Evolutionary conservation across 2,113 vertebrate genomes (phyloP).

Genomic region (Lamprotornis superbus): DNA sequence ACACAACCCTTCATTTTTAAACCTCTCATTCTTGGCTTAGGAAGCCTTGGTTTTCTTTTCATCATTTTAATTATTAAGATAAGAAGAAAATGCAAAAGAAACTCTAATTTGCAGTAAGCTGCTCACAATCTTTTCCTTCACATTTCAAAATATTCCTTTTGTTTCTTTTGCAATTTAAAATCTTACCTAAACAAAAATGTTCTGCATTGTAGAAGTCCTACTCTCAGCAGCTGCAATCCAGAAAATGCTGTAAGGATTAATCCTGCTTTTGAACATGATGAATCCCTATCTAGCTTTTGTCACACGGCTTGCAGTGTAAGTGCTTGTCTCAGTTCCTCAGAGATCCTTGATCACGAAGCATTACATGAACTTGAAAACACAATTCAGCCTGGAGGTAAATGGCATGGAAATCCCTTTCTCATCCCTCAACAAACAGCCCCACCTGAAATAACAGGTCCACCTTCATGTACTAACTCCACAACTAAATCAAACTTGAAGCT

Average conservation of each 20-base stretch:
- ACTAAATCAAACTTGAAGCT: not conserved
- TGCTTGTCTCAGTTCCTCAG: slow-evolving; percentile 69
- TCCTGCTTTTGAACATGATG: slow-evolving; percentile 80
- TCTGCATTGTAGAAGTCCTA: slow-evolving; percentile 76
- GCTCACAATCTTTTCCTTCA: not conserved
- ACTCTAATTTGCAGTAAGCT: slow-evolving; percentile 81
- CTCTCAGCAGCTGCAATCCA: slow-evolving; percentile 72
- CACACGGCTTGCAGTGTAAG: slow-evolving; percentile 70
- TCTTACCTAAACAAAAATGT: slow-evolving; percentile 61
- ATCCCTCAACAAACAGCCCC: not conserved
- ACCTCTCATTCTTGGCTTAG: slow-evolving; percentile 73
- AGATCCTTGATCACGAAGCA: slow-evolving; percentile 67
- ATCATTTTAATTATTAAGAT: slow-evolving; percentile 77
- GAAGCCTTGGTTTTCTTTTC: slow-evolving; percentile 76
- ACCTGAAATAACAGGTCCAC: not conserved
- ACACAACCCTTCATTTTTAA: slow-evolving; percentile 70
- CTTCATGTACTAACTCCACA: not conserved
- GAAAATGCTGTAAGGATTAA: slow-evolving; percentile 79
- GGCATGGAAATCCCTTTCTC: not conserved
- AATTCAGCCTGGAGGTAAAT: slow-evolving; percentile 76
- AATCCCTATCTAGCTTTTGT: slow-evolving; percentile 70
- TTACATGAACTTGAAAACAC: slow-evolving; percentile 73
- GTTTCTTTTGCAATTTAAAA: slow-evolving; percentile 19
- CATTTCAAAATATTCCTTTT: slow-evolving; percentile 19
- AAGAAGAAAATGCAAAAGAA: slow-evolving; percentile 83